A percentile compares a stretch with the other conserved stretches of the same genome.
Conservation (phyloP, 2,113 vertebrate genomes). For the Dicaeum eximium region DNA sequence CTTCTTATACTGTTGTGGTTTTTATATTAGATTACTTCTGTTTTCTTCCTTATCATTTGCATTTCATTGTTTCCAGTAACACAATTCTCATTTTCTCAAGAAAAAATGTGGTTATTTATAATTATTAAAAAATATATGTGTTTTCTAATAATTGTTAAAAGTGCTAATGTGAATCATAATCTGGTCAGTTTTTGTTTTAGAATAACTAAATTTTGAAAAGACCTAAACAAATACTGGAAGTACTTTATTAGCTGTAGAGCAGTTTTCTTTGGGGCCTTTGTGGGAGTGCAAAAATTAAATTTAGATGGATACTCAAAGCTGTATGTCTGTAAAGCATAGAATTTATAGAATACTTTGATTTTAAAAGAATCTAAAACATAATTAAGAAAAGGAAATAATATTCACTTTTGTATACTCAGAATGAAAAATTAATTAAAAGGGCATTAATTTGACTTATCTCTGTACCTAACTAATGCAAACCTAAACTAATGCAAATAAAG, state of each 20-base stretch:
- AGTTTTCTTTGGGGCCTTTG: background rate
- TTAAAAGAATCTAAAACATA: background rate
- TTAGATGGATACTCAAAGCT: background rate
- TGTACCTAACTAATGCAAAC: background rate
- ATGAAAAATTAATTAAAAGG: background rate
- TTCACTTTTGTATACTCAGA: background rate
- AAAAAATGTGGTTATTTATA: background rate
- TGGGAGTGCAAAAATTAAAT: background rate
- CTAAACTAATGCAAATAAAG: too few species aligned
- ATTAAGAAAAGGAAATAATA: background rate
- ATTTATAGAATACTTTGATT: background rate
- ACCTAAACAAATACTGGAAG: background rate
- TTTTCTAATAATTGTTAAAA: background rate
- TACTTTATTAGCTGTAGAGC: background rate
- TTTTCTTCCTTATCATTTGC: background rate
- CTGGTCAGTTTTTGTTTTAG: background rate
- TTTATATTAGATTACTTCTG: background rate
- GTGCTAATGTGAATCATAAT: background rate
- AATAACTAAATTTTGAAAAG: background rate
- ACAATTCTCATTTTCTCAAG: background rate
- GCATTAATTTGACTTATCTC: background rate
- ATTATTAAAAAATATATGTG: background rate
- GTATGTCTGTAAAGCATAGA: background rate
- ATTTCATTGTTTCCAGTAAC: background rate
- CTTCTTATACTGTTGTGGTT: accelerated